Evolutionary conservation across 2,797 vertebrate species (phyloP).

Genomic region (Syngnathus acus): DNA sequence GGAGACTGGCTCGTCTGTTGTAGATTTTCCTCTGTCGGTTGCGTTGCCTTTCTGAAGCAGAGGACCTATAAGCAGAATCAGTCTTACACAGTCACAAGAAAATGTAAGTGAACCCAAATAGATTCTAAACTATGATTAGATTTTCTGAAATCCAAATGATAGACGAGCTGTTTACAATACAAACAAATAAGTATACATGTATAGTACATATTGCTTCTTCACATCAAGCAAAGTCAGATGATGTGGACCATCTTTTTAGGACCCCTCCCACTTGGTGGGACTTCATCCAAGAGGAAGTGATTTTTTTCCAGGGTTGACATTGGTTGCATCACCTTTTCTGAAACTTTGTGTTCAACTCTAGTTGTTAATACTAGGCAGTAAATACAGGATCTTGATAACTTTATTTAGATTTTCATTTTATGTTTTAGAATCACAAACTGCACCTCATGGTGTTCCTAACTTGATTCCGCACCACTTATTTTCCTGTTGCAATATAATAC

Average conservation of each 20-base stretch:
- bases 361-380: no score
- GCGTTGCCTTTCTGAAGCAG: constrained; percentile 16
- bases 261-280: no score
- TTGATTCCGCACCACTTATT: background rate
- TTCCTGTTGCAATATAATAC: background rate
- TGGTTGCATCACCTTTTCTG: no score
- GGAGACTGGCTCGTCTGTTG: background rate
- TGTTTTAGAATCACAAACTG: background rate
- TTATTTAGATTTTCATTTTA: background rate
- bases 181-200: no score
- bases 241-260: no score
- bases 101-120: background rate
- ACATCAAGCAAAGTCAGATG: no score
- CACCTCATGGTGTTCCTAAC: background rate
- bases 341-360: no score
- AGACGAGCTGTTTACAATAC: background rate
- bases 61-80: constrained; percentile 29
- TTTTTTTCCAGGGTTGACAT: no score
- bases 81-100: background rate
- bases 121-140: background rate
- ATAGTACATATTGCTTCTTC: no score
- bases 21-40: background rate
- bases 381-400: background rate
- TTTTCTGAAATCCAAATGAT: background rate
- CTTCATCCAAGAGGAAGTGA: no score